A percentile compares a stretch with the other conserved stretches of the same genome.
phyloP scores from a whole-genome alignment of 2,113 vertebrate species.

The Galeopterus variegatus region DNA sequence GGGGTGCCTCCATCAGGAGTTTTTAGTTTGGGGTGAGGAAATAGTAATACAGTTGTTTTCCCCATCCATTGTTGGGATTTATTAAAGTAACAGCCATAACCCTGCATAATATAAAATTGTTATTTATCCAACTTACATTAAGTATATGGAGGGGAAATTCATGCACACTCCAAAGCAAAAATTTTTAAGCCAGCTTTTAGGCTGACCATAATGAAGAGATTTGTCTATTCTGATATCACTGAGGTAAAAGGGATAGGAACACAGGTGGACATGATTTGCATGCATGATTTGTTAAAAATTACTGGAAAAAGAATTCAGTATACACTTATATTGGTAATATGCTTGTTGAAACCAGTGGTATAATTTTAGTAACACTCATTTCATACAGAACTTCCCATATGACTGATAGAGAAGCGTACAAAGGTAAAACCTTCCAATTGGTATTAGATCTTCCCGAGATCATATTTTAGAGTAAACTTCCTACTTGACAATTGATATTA shows the following conservation, averaged over 20 bases:
- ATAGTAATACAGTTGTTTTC: not conserved
- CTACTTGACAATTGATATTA: not conserved
- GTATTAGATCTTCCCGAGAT: not conserved
- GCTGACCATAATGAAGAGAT: not conserved
- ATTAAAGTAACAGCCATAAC: not conserved
- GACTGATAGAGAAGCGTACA: not conserved
- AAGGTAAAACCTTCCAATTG: not conserved
- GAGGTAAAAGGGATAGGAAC: not conserved
- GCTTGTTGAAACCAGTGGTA: not conserved
- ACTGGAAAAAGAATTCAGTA: conserved; percentile 6
- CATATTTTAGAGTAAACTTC: conserved; percentile 10
- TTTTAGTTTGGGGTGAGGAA: not conserved
- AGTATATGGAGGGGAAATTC: not conserved
- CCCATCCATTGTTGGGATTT: not conserved
- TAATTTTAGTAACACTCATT: conserved; percentile 10
- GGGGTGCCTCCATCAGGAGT: not conserved
- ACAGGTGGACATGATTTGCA: not conserved
- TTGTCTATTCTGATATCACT: not conserved
- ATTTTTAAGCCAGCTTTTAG: not conserved
- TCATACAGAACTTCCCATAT: not conserved
- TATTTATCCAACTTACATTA: not conserved
- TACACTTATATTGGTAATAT: not conserved
- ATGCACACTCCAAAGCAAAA: not conserved
- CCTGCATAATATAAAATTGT: not conserved
- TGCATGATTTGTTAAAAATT: not conserved